Evolutionary conservation across 2,888 invertebrate genomes (phyloP).

Genomic region (Hermaeophaga mercurialis): DNA sequence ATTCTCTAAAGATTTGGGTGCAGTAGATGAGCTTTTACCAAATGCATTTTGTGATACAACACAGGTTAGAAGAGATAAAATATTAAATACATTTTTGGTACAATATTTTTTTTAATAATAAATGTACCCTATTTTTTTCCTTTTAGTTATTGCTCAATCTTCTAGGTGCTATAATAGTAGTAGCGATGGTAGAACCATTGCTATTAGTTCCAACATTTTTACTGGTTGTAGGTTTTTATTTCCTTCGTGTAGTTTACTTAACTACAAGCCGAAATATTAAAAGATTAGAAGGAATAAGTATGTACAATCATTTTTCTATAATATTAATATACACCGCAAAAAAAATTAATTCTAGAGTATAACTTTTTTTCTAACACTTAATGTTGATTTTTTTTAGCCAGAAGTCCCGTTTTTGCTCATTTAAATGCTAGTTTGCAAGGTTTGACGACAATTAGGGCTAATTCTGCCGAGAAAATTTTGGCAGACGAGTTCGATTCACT

Average conservation of each 20-base stretch:
- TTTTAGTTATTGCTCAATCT: conserved; percentile 69
- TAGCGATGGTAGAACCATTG: conserved; percentile 72
- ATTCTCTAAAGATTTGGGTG: conserved; percentile 72
- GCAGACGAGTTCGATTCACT: conserved; percentile 63
- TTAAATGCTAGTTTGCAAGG: conserved; percentile 75
- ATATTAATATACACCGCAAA: no score
- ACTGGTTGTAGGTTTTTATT: conserved; percentile 67
- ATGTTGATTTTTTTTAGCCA: conserved; percentile 63
- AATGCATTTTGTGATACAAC: conserved; percentile 57
- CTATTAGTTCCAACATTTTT: conserved; percentile 70
- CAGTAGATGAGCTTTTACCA: conserved; percentile 62
- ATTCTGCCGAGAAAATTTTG: conserved; percentile 65
- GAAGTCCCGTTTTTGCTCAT: conserved; percentile 76
- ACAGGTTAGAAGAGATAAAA: no score
- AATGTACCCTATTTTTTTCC: background rate
- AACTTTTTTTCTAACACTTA: no score
- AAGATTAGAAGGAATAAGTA: conserved; percentile 72
- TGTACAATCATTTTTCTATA: conserved; percentile 38
- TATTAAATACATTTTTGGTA: no score
- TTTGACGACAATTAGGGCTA: conserved; percentile 73
- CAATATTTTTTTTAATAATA: background rate
- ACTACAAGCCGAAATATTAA: conserved; percentile 77
- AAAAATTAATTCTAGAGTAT: background rate
- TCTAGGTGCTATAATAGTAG: conserved; percentile 76
- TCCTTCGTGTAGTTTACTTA: conserved; percentile 71